These are phyloP conservation scores for Tiliacea citrago DNA, from an alignment of 2,888 invertebrate genomes.

Conservation along the genomic window DNA sequence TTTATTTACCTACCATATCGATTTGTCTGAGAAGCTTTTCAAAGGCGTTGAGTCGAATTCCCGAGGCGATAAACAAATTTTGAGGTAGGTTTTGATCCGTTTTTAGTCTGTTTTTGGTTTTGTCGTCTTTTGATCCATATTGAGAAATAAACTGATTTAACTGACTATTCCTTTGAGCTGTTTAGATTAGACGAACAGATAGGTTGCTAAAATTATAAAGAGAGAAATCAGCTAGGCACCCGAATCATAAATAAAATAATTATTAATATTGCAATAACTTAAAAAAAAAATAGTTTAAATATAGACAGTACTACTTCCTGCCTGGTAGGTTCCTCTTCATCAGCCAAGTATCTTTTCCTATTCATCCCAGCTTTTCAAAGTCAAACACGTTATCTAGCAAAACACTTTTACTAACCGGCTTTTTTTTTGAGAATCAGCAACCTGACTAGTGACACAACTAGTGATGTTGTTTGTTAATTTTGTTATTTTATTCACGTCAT, in stretches of 20 bases:
- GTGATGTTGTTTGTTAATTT: too few species aligned
- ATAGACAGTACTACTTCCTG: background rate
- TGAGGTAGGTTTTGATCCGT: slow-evolving; percentile 24
- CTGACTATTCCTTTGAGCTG: background rate
- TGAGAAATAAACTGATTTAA: background rate
- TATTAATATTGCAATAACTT: background rate
- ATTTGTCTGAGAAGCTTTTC: slow-evolving; percentile 59
- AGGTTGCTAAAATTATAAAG: background rate
- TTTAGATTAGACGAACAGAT: background rate
- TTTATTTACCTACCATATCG: slow-evolving; percentile 67
- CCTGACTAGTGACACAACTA: too few species aligned
- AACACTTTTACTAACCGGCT: background rate
- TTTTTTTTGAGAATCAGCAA: background rate
- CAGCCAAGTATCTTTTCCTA: background rate
- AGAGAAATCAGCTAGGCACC: background rate
- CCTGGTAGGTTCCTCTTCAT: background rate
- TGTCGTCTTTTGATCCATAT: background rate
- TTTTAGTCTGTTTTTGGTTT: background rate
- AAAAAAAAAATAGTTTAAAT: background rate
- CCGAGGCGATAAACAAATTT: slow-evolving; percentile 44
- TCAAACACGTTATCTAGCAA: background rate
- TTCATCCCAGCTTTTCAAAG: background rate
- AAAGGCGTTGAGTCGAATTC: slow-evolving; percentile 51
- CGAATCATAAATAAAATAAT: background rate
- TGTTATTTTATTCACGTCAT: too few species aligned